Conservation (phyloP, 2,113 vertebrate genomes). For the Cinclus cinclus region DNA sequence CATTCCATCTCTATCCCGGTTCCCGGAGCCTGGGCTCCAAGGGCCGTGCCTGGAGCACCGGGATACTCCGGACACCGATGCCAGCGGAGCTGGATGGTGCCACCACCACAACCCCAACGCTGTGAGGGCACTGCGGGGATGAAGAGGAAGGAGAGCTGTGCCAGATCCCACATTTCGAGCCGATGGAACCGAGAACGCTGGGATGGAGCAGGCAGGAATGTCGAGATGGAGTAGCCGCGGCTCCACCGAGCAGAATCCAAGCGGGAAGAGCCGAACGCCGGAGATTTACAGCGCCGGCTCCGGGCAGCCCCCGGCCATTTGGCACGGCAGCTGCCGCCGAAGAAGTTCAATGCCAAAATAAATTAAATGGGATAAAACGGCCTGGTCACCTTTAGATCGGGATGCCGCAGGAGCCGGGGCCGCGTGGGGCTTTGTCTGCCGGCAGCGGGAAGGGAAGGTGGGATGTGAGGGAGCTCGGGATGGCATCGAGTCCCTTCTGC, state of each 20-base stretch:
- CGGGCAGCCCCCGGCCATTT: constrained; percentile 12
- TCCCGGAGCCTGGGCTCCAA: background rate
- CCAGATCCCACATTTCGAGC: background rate
- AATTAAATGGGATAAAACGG: background rate
- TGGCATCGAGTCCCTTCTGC: background rate
- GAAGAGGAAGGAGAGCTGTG: background rate
- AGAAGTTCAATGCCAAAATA: background rate
- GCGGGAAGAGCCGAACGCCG: background rate
- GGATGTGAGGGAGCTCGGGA: fast-evolving
- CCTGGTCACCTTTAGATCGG: background rate
- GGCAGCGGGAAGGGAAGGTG: background rate
- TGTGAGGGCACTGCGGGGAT: fast-evolving
- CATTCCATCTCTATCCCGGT: fast-evolving
- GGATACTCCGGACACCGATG: fast-evolving
- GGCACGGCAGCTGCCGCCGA: constrained; percentile 46
- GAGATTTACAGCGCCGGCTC: constrained; percentile 30
- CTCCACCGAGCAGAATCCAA: background rate
- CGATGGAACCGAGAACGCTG: background rate
- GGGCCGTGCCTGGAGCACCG: background rate
- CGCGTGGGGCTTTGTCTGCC: background rate
- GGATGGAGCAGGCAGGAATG: background rate
- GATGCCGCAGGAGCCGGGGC: background rate
- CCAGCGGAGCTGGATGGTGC: fast-evolving
- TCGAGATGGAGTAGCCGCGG: background rate
- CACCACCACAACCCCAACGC: fast-evolving